Evolutionary conservation across 1,140 invertebrate species (phyloP), one percentile per base, ranked within the genome.

Genomic region (Cyrtorhinus lividipennis): DNA sequence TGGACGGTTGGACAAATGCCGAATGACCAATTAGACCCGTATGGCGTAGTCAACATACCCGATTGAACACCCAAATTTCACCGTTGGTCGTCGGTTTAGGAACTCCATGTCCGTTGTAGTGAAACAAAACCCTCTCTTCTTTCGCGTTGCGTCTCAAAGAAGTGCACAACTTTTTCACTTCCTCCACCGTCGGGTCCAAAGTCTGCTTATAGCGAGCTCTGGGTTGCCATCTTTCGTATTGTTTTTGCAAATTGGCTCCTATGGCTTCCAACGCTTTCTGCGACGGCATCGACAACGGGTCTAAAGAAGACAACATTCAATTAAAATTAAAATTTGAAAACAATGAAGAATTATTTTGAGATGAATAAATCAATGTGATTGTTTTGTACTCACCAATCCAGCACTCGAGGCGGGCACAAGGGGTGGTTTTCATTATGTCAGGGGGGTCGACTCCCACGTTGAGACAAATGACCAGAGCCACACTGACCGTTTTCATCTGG

Each of bases 21-120:
- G n/a, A n/a, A n/a, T n/a, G n/a, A n/a, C n/a, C n/a, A n/a, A n/a
- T n/a, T n/a, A n/a, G n/a, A n/a, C n/a, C n/a, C n/a, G n/a, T n/a
- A n/a, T n/a, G n/a, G n/a, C n/a, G n/a, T n/a, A n/a, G n/a, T n/a
- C n/a, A n/a, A 62, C 48, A 58, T 58, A 92, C 90, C 75, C 88
- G 84, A 78, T 99, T 99, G 75, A 99, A 99, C 2, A 99, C 95
- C 97, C 97, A 99, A 70, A 99, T 95, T 82, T 99, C 96, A 13
- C 97, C 96, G 79, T 99, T 98, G 25, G 83, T 81, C 8, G 97
- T 99, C 30, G 97, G 96, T 76, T 90, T 92, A 45, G 97, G 97
- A 59, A 99, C 97, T 53, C 96, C 97, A 76, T 99, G 97, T 0
- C 97, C 97, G 78, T 98, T 99, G 73, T 99, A 99, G 77, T 99